Evolutionary conservation across 1,140 invertebrate genomes (phyloP), one percentile per base, ranked within the genome.

Genomic region (Mya arenaria): DNA sequence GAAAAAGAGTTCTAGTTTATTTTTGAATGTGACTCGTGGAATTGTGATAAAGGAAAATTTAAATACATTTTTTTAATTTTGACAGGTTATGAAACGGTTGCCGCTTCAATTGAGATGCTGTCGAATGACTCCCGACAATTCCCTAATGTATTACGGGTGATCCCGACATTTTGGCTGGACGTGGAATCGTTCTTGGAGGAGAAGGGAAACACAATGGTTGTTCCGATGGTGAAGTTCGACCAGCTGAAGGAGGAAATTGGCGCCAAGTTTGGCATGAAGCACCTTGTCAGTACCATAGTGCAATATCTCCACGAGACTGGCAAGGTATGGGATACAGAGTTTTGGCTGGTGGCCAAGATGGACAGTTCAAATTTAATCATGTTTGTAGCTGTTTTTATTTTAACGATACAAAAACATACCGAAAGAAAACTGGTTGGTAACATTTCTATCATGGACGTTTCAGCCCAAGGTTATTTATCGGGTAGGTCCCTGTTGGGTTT

Each of bases 131-230:
- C 82, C 36, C 85, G 89, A 23, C 81, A 89, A 8, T 92, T 91
- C 75, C 90, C 90, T 19, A 82, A 89, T 55, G 87, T 91, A 36
- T 85, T 91, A 82, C 79, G 86, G 56, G 78, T 85, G 15, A 88
- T 92, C 25, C 91, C 91, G 52, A 88, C 89, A 8, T 89, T 92
- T 63, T 92, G 92, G 92, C 79, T 87, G 1, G 89, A 92, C 25
- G 89, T 91, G 13, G 89, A 91, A 68, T 82, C 86, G 32, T 91
- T 86, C 52, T 58, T 91, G 17, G 91, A 92, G 62, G 90, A 91
- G 37, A 86, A 84, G 30, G 90, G 89, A n/a, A 91, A 88, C 73
- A 56, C 77, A 15, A 85, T 91, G 88, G 55, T 85, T 4, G 86
- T 91, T 37, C 91, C 91, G 8, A 78, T 91, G 17, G 75, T 92